These are phyloP conservation scores for Melitaea athalia DNA, from an alignment of 2,888 invertebrate species.

Conservation along the genomic window DNA sequence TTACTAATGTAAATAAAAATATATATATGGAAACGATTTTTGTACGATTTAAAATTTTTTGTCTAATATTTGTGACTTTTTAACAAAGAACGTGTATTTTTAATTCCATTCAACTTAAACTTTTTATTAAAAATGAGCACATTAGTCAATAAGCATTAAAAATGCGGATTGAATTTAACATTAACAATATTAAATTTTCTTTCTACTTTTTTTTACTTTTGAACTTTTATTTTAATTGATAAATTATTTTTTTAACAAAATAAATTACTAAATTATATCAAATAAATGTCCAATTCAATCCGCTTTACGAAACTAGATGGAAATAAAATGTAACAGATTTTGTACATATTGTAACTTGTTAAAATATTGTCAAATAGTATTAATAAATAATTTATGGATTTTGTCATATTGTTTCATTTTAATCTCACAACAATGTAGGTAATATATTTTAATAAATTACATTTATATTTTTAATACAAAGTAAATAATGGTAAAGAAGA, in stretches of 20 bases:
- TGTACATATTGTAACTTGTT: constrained; percentile 78
- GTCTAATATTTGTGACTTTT: constrained; percentile 20
- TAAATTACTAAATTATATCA: neutral
- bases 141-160: constrained; percentile 38
- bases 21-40: constrained; percentile 14
- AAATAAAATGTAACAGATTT: constrained; percentile 49
- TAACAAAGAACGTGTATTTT: constrained; percentile 15
- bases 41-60: constrained; percentile 12
- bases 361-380: constrained; percentile 78
- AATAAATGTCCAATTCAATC: constrained; percentile 29
- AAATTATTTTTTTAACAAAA: neutral
- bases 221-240: neutral
- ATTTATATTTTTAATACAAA: no score
- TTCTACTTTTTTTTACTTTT: neutral
- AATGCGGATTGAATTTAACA: constrained; percentile 26
- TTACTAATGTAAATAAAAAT: constrained; percentile 58
- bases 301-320: constrained; percentile 27
- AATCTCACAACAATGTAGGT: neutral
- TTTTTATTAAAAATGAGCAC: constrained; percentile 33
- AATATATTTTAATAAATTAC: no score
- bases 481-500: no score
- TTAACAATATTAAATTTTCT: neutral
- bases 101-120: constrained; percentile 25
- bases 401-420: constrained; percentile 55
- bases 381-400: constrained; percentile 81